Evolutionary conservation across 1,140 invertebrate genomes (phyloP).

Genomic region (Drosophila arizonae): DNA sequence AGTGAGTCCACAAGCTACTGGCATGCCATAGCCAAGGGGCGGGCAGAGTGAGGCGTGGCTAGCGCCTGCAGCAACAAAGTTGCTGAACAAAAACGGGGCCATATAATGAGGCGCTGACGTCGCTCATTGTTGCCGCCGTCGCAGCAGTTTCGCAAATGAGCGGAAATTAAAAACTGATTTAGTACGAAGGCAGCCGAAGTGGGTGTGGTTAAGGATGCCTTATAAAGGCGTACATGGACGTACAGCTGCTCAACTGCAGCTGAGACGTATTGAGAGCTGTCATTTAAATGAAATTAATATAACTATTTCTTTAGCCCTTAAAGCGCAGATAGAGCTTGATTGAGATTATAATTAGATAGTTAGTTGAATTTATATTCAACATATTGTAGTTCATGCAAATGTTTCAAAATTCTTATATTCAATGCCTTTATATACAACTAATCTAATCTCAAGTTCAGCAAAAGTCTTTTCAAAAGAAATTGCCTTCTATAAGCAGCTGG

Average conservation of each 20-base stretch:
- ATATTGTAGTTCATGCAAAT: too few relatives aligned
- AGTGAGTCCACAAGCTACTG: slow-evolving; percentile 5
- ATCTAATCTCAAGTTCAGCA: too few relatives aligned
- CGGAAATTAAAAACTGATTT: slow-evolving; percentile 80
- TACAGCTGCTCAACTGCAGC: not conserved
- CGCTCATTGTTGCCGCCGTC: slow-evolving; percentile 46
- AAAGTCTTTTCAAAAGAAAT: too few relatives aligned
- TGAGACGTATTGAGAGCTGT: slow-evolving; percentile 4
- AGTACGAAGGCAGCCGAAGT: slow-evolving; percentile 28
- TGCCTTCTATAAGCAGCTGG: too few relatives aligned
- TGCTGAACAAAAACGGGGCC: slow-evolving; percentile 64
- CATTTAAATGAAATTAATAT: not conserved
- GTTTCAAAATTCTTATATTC: too few relatives aligned
- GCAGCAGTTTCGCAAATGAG: slow-evolving; percentile 63
- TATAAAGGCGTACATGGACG: too few relatives aligned
- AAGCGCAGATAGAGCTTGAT: too few relatives aligned
- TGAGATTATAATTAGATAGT: too few relatives aligned
- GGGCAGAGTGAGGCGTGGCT: slow-evolving; percentile 7
- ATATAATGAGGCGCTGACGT: slow-evolving; percentile 65
- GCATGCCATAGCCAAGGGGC: slow-evolving; percentile 5
- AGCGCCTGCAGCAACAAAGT: slow-evolving; percentile 59
- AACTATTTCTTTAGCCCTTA: too few relatives aligned
- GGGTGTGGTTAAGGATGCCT: not conserved
- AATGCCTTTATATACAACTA: too few relatives aligned
- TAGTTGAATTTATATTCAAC: too few relatives aligned